Base-by-base conservation (phyloP, 1,140 invertebrate species). In the Drosophila arizonae region DNA sequence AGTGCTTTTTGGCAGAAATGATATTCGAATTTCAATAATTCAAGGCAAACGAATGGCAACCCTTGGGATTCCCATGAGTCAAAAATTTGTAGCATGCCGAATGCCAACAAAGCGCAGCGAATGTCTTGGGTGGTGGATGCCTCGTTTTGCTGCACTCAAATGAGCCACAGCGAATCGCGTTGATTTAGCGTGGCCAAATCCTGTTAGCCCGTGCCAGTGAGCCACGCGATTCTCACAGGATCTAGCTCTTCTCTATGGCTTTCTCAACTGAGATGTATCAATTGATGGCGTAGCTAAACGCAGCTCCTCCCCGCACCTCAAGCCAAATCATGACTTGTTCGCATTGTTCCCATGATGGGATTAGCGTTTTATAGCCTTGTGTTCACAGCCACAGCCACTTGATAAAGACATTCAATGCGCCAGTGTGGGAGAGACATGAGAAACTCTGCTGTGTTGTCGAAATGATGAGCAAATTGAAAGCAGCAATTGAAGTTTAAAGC, bases 11-110 rank as follows among this genome's bases (percentile, higher is more conserved):
- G 71, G 50, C 68, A 62, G 68, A 75, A 90, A 87, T 90, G 75
- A 80, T 87, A 77, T 90, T 90, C 82, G 79, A 84, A 87, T 90
- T 87, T 90, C 87, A 87, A 90, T 90, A 84, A 76, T 81, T 90
- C 61, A 48, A 45, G 60, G 66, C 48, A 24, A 24, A 76, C 48
- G 56, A 30, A 10, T 39, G 67, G 60, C 67, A 36, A 77, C 74
- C 71, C 74, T 55, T 57, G 52, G 50, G 64, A 78, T 88, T 88
- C 84, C 84, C 84, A 88, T 77, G 84, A 72, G 84, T 77, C 73
- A 75, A 58, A 61, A 88, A 84, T 84, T 77, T 80, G 74, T 84
- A 80, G 84, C 84, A 72, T 88, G 73, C 41, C 84, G 67, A 88
- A 88, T 88, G 73, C 76, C 72, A 58, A 88, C 84, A 88, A 88